A percentile compares a stretch with the other conserved stretches of the same genome.
Evolutionary conservation across 23 tunicate genomes (phyloP).

Genomic region (Ascidia mentula): DNA sequence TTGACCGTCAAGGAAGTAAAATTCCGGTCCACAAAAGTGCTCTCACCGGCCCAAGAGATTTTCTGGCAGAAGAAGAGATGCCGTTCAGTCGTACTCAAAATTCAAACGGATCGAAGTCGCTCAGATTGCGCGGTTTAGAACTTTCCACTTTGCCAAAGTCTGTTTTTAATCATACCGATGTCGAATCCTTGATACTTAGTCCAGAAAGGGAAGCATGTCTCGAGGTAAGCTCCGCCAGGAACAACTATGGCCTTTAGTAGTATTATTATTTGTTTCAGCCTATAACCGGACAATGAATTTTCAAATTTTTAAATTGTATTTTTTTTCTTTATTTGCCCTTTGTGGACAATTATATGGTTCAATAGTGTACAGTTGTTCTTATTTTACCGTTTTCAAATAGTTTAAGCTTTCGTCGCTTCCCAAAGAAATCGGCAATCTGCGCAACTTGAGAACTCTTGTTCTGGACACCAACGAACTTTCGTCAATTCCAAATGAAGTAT

Average conservation of each 20-base stretch:
- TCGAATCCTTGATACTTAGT: conserved; percentile 61
- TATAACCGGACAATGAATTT: no score
- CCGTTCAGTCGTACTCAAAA: background rate
- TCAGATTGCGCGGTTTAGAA: conserved; percentile 61
- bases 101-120: conserved; percentile 6
- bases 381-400: conserved; percentile 42
- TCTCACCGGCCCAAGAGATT: background rate
- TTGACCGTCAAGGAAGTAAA: background rate
- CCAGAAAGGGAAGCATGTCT: conserved; percentile 79
- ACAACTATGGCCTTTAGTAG: background rate
- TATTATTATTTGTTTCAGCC: background rate
- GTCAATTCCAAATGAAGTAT: conserved; percentile 57
- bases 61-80: background rate
- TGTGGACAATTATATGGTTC: no score
- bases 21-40: background rate
- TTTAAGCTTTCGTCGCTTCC: conserved; percentile 73
- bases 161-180: conserved; percentile 18
- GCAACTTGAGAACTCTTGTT: conserved; percentile 39
- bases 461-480: conserved; percentile 80
- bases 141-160: conserved; percentile 25
- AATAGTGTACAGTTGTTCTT: no score
- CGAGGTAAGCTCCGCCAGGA: conserved; percentile 78
- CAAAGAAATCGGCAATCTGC: conserved; percentile 63
- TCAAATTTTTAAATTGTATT: no score
- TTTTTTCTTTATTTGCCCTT: no score